Base-by-base conservation (phyloP, 2,113 vertebrate species). In the Pseudonaja textilis region DNA sequence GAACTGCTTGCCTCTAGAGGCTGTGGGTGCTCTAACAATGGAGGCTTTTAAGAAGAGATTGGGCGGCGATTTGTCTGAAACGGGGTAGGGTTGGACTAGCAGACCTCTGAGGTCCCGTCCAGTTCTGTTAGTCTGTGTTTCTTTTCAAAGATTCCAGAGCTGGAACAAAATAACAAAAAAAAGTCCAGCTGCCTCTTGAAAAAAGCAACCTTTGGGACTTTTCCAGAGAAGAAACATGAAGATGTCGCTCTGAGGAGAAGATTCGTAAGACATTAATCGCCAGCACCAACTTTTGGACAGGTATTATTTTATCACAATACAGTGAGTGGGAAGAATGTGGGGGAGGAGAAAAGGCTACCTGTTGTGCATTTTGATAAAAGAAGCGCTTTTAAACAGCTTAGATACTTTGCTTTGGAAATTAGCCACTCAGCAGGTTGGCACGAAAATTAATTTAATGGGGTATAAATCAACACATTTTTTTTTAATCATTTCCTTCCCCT, bases 381-480 rank as follows among this genome's bases (percentile, higher is more conserved):
- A 95, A 93, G 94, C 91, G 89, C 96, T 97, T 95, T 94, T 89
- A 95, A 96, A 96, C 93, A 95, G 95, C 96, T 95, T 94, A 95
- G 96, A 95, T 95, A 95, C 94, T 96, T 95, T 95, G 96, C 95
- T 97, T 96, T 95, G 88, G 93, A 95, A 97, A 97, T 97, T 96
- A 98, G 95, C 95, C 96, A 96, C 96, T 97, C 97, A 97, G 96
- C 97, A 96, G 94, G 93, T 90, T 92, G 94, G 91, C 94, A 97
- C 96, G 97, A 97, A 98, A 97, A 97, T 97, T 97, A 98, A 98
- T 97, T 97, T 97, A 97, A 97, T 97, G 96, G 96, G 96, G 96
- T 96, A 96, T 97, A 97, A 97, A 97, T 97, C 97, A 97, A 96
- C 95, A 96, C 95, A 94, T 93, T 97, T 90, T 29, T n/a, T n/a